Conservation (phyloP, 2,888 invertebrate genomes). For the Baronia brevicornis region DNA sequence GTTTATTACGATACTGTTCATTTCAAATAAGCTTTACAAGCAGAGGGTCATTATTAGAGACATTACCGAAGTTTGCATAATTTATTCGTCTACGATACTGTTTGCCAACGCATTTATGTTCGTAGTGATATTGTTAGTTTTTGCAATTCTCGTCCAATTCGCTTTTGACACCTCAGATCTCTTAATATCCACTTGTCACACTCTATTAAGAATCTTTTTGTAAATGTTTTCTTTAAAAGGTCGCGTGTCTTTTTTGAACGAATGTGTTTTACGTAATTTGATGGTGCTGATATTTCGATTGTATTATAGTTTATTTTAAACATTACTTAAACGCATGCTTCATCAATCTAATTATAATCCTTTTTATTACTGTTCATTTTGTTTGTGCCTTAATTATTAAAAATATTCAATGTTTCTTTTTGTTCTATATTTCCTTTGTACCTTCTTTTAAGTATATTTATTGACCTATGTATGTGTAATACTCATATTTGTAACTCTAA, state of each 20-base stretch:
- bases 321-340: constrained; percentile 8
- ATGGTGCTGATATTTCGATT: not conserved
- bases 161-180: constrained; percentile 46
- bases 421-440: no score
- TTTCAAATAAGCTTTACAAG: constrained; percentile 9
- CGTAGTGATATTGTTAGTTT: constrained; percentile 31
- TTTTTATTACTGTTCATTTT: no score
- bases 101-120: constrained; percentile 26
- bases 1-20: constrained; percentile 3
- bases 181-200: constrained; percentile 28
- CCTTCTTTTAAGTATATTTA: no score
- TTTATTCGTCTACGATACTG: constrained; percentile 20
- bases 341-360: no score
- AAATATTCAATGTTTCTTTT: no score
- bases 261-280: no score
- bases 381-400: no score
- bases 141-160: constrained; percentile 52
- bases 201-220: constrained; percentile 11
- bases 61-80: constrained; percentile 18
- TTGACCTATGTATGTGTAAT: no score
- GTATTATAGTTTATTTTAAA: not conserved
- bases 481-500: no score
- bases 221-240: constrained; percentile 18
- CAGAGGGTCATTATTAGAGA: constrained; percentile 7
- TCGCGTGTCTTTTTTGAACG: constrained; percentile 7